Base-by-base conservation (phyloP, 2,797 vertebrate genomes). In the Perodicticus potto region DNA sequence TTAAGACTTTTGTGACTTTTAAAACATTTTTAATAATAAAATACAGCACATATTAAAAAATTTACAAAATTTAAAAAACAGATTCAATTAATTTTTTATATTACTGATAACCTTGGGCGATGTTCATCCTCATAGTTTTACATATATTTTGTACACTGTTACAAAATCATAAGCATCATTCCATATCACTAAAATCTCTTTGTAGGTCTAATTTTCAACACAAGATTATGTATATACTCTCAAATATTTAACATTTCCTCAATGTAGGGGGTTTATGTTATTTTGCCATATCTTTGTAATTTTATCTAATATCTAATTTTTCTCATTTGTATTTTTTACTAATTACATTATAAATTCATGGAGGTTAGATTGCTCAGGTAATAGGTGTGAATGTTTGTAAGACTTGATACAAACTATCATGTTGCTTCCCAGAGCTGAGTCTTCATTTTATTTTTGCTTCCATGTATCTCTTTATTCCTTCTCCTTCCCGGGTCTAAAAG, bases 291-390 rank as follows among this genome's bases (percentile, higher is more conserved):
- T 78, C 7, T 59, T 34, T 76, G 7, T 88, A 53, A 53, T n/a
- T n/a, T n/a, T n/a, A n/a, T n/a, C 22, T 49, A 57, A 53, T 10
- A 29, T 40, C 37, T 57, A 61, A 25, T 74, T 63, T 74, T 78
- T 80, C 45, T 37, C n/a, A 37, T 83, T 82, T 89, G 59, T 32
- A 6, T 73, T 78, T 82, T 89, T 53, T 90, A 22, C 73, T 72
- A 65, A 57, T 83, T 87, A 29, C 57, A 89, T 80, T 84, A n/a
- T 61, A 91, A 90, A 76, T 55, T 74, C 63, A 80, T 3, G 59
- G 55, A 67, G 69, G 22, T 85, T 14, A 10, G 43, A 57, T 65
- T 34, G 55, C 37, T 78, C 69, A 72, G 34, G 45, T 76, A 40
- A 65, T 1, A 40, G 59, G n/a, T 9, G 32, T 4, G n/a, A 7